These are phyloP conservation scores for Heteromurus nitidus DNA, from an alignment of 2,888 invertebrate species.

Conservation along the genomic window DNA sequence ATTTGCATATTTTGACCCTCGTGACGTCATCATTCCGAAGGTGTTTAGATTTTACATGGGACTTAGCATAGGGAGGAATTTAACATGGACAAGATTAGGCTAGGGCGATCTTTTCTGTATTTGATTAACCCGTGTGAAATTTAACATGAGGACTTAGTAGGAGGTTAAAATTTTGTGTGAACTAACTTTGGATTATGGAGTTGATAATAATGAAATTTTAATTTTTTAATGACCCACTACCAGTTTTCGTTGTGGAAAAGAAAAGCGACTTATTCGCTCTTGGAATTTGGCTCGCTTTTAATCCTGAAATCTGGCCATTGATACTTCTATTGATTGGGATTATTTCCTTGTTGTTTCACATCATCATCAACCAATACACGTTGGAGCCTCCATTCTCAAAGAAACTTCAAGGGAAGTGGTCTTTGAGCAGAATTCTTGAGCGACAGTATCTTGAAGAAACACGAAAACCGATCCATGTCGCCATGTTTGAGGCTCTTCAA, in stretches of 20 bases:
- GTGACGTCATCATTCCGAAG: too few relatives aligned
- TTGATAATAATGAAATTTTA: not conserved
- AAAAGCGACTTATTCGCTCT: constrained; percentile 68
- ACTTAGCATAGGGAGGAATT: too few relatives aligned
- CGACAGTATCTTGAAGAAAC: not conserved
- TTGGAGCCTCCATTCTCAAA: constrained; percentile 20
- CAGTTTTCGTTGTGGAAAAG: constrained; percentile 70
- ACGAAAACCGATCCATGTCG: constrained; percentile 48
- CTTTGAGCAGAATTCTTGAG: constrained; percentile 45
- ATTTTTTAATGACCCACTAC: constrained; percentile 4
- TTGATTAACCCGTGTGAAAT: too few relatives aligned
- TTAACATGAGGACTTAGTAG: too few relatives aligned
- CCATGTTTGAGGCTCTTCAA: constrained; percentile 64
- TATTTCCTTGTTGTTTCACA: constrained; percentile 60
- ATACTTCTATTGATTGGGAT: constrained; percentile 64
- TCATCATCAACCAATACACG: constrained; percentile 58
- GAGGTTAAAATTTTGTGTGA: too few relatives aligned
- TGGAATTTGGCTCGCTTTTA: constrained; percentile 70
- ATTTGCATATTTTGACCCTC: too few relatives aligned
- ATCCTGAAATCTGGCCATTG: constrained; percentile 70
- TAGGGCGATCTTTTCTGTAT: too few relatives aligned
- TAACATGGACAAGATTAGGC: too few relatives aligned
- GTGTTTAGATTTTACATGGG: too few relatives aligned
- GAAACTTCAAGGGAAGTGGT: constrained; percentile 16
- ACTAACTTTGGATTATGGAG: not conserved